Percentiles rank a stretch among this genome's conserved stretches.
Conservation (phyloP, 2,113 vertebrate genomes). For the Pterophyllum scalare region DNA sequence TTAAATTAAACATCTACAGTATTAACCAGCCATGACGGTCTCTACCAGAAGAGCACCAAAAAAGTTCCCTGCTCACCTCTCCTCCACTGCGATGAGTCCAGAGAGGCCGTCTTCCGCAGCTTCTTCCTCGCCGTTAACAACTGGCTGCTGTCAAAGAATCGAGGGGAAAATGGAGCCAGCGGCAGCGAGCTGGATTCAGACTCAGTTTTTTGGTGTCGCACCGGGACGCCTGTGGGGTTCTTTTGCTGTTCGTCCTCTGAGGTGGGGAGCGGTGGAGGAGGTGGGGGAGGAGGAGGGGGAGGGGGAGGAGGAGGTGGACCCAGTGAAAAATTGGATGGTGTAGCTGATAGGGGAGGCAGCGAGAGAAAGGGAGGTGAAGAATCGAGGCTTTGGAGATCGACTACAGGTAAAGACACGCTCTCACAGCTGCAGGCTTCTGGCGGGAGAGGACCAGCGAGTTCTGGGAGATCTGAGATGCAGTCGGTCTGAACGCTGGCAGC, state of each 20-base stretch:
- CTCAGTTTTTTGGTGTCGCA: constrained; percentile 62
- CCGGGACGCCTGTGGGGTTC: constrained; percentile 45
- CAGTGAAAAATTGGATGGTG: constrained; percentile 61
- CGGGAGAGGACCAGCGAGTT: constrained; percentile 63
- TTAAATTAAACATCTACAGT: not conserved
- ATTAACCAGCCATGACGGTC: not conserved
- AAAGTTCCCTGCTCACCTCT: constrained; percentile 83
- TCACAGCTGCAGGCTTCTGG: constrained; percentile 68
- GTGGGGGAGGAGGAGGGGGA: constrained; percentile 43
- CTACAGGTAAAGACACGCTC: constrained; percentile 78
- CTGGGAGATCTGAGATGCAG: constrained; percentile 69
- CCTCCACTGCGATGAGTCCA: constrained; percentile 90
- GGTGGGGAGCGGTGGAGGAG: constrained; percentile 45
- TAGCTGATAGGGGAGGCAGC: constrained; percentile 68
- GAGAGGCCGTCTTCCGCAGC: constrained; percentile 89
- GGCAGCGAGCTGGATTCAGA: constrained; percentile 77
- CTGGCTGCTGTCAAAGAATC: constrained; percentile 96
- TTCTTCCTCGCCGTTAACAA: constrained; percentile 93
- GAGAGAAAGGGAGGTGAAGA: constrained; percentile 73
- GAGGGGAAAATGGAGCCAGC: constrained; percentile 81
- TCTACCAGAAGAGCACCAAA: not conserved
- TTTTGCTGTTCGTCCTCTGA: constrained; percentile 72
- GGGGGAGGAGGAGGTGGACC: constrained; percentile 66
- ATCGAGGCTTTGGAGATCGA: constrained; percentile 72
- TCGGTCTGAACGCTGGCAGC: constrained; percentile 81